Evolutionary conservation across 2,797 vertebrate genomes (phyloP).

Genomic region (Microcaecilia unicolor): DNA sequence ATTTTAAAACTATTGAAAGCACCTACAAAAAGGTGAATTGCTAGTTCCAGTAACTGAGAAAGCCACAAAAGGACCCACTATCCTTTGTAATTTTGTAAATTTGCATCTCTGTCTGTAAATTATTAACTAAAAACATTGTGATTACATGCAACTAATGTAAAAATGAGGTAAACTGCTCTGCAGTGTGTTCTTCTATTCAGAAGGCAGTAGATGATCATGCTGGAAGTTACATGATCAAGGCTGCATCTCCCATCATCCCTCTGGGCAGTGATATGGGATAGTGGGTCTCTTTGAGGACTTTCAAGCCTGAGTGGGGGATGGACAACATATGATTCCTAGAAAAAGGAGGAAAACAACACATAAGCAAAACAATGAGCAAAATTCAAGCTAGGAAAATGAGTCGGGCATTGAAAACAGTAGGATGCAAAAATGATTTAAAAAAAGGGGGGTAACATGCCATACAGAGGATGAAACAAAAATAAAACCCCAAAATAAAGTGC

Average conservation of each 20-base stretch:
- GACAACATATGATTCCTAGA: conserved; percentile 99
- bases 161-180: conserved; percentile 81
- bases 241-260: conserved; percentile 89
- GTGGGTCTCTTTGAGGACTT: conserved; percentile 99
- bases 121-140: conserved; percentile 55
- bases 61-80: conserved; percentile 99
- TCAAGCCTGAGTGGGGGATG: conserved; percentile 99
- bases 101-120: conserved; percentile 50
- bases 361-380: conserved; percentile 87
- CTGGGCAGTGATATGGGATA: conserved; percentile 96
- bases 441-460: conserved; percentile 42
- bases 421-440: conserved; percentile 49
- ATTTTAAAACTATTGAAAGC: conserved; percentile 47
- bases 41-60: conserved; percentile 70
- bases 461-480: conserved; percentile 50
- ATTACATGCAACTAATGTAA: conserved; percentile 72
- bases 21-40: conserved; percentile 49
- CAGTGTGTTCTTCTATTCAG: conserved; percentile 88
- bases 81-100: conserved; percentile 70
- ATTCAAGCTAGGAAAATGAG: conserved; percentile 73
- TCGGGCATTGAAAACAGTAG: conserved; percentile 58
- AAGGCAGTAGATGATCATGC: conserved; percentile 93
- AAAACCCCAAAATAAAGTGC: conserved; percentile 38
- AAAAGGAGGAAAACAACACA: conserved; percentile 99
- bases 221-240: conserved; percentile 91